These are phyloP conservation scores for Miniopterus natalensis DNA, from an alignment of 2,113 vertebrate species.

Conservation along the genomic window DNA sequence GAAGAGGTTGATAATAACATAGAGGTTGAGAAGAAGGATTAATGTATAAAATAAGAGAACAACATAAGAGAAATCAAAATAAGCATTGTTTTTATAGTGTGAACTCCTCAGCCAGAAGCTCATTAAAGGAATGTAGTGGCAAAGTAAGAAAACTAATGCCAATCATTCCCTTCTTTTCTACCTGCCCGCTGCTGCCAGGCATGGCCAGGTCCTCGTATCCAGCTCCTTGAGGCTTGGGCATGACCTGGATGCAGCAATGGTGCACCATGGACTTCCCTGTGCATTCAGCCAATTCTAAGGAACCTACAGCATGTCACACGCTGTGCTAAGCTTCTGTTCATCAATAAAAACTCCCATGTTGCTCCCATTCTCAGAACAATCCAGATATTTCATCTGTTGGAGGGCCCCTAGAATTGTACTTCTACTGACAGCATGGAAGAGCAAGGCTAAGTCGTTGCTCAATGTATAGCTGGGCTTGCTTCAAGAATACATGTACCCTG, in stretches of 20 bases:
- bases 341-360: not conserved
- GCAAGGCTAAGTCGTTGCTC: not conserved
- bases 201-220: not conserved
- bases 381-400: not conserved
- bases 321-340: not conserved
- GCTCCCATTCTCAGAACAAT: not conserved
- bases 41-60: not conserved
- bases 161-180: fast-evolving
- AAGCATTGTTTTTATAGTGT: not conserved
- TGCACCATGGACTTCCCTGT: not conserved
- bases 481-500: not conserved
- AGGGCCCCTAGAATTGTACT: not conserved
- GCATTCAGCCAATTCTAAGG: not conserved
- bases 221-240: not conserved
- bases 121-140: not conserved
- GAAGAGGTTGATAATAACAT: not conserved
- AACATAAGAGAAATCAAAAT: not conserved
- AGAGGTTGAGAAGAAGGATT: not conserved
- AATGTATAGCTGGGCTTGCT: not conserved
- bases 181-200: not conserved
- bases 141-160: not conserved
- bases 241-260: not conserved
- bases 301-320: too few relatives aligned
- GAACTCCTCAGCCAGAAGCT: not conserved
- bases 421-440: not conserved